Evolutionary conservation across 2,113 vertebrate genomes (phyloP), one percentile per base, ranked within the genome.

Genomic region (Lepus americanus): DNA sequence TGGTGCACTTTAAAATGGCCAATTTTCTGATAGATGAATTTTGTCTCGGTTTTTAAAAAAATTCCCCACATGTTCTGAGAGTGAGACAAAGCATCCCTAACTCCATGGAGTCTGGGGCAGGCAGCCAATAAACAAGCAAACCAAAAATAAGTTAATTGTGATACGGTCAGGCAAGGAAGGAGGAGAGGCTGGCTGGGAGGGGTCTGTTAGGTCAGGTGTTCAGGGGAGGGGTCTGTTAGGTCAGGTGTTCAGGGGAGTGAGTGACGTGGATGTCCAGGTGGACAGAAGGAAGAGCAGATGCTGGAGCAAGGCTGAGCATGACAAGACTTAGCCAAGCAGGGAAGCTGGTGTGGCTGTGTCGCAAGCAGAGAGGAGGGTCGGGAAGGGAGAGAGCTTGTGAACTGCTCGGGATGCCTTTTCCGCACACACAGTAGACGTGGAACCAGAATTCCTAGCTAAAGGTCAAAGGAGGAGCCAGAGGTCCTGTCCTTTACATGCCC

Each of bases 41-140:
- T 88, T n/a, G 44, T 51, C 64, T 78, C 25, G 72, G 36, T 59
- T 63, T 31, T 53, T 61, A 27, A 33, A 80, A 88, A 86, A 53
- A 49, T 73, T 49, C 53, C 23, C 29, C 2, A 14, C 22, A 22
- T 89, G 36, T 83, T 78, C 49, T 36, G 33, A 95, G 29, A 76
- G 31, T 69, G 89, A 96, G 33, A 87, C 29, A 94, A 85, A 89
- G 19, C 55, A 82, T 55, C 31, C 33, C 33, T 25, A 17, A 44
- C 44, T 93, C 69, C 63, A 2, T 36, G 33, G 82, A 69, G 63
- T 69, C 53, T 67, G n/a, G 27, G 39, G 13, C 49, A 85, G 33
- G 23, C 25, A 67, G 63, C 67, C n/a, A 82, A 19, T 49, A 92
- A 87, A 23, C 2, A 9, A 94, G 22, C n/a, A 51, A 73, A 51